Conservation (phyloP, 2,797 vertebrate species). For the Sebastes iracundus region DNA sequence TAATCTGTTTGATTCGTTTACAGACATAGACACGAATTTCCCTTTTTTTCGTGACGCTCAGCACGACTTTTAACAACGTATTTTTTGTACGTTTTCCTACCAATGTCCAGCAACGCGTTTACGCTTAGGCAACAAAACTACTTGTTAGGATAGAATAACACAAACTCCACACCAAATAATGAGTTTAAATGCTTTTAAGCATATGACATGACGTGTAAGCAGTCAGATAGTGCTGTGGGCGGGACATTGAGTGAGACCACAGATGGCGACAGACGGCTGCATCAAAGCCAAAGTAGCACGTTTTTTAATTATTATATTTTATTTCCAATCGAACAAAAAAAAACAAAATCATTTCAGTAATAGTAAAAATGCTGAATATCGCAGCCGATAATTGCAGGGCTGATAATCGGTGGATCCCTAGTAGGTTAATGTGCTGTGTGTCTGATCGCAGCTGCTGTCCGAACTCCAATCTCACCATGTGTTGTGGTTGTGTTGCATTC, state of each 20-base stretch:
- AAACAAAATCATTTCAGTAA: not conserved
- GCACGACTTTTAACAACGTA: too few relatives aligned
- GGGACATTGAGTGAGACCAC: not conserved
- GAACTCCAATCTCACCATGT: not conserved
- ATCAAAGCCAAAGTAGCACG: not conserved
- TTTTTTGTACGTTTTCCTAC: too few relatives aligned
- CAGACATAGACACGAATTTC: too few relatives aligned
- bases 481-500: not conserved
- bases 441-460: constrained; percentile 21
- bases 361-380: not conserved
- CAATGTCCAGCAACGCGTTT: too few relatives aligned
- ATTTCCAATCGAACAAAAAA: too few relatives aligned
- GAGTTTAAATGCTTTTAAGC: too few relatives aligned
- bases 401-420: not conserved
- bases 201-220: not conserved
- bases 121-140: too few relatives aligned
- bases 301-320: not conserved
- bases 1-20: too few relatives aligned
- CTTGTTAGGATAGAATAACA: too few relatives aligned
- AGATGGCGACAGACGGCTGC: not conserved
- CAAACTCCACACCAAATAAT: too few relatives aligned
- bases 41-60: too few relatives aligned
- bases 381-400: not conserved
- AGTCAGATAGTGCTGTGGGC: not conserved
- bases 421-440: not conserved